These are phyloP conservation scores for Phylloscopus trochilus DNA, from an alignment of 2,113 vertebrate genomes.

Conservation along the genomic window DNA sequence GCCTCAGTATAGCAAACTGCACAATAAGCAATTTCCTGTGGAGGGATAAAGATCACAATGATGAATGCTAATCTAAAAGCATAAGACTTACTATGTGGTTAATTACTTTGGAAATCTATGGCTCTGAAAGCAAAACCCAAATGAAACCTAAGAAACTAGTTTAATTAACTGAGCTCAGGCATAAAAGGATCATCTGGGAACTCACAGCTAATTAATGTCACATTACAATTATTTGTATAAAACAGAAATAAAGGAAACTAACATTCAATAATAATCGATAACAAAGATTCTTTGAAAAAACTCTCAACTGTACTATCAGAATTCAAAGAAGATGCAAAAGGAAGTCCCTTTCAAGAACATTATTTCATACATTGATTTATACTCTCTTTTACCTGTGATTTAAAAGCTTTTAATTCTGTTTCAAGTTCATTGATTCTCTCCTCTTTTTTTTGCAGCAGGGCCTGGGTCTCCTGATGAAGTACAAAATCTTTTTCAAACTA, in stretches of 20 bases:
- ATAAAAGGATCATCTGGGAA: constrained; percentile 31
- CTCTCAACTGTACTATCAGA: neutral
- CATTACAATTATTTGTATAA: neutral
- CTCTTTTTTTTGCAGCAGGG: constrained; percentile 85
- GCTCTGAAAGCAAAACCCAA: constrained; percentile 62
- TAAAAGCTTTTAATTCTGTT: constrained; percentile 86
- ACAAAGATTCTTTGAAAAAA: neutral
- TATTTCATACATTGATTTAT: neutral
- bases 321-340: neutral
- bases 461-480: constrained; percentile 88
- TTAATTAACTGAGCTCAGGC: constrained; percentile 55
- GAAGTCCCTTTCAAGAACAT: neutral
- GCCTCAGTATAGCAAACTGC: constrained; percentile 72
- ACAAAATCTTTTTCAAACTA: constrained; percentile 94
- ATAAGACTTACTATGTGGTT: constrained; percentile 65
- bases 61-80: constrained; percentile 69
- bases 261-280: constrained; percentile 12
- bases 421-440: constrained; percentile 87
- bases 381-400: constrained; percentile 82
- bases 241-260: constrained; percentile 31
- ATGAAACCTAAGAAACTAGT: constrained; percentile 53
- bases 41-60: constrained; percentile 70
- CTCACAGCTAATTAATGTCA: constrained; percentile 43
- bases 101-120: constrained; percentile 71
- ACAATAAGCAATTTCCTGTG: constrained; percentile 70